A percentile compares a stretch with the other conserved stretches of the same genome.
Conservation (phyloP, 1,140 invertebrate genomes). For the Megathymus violae region DNA sequence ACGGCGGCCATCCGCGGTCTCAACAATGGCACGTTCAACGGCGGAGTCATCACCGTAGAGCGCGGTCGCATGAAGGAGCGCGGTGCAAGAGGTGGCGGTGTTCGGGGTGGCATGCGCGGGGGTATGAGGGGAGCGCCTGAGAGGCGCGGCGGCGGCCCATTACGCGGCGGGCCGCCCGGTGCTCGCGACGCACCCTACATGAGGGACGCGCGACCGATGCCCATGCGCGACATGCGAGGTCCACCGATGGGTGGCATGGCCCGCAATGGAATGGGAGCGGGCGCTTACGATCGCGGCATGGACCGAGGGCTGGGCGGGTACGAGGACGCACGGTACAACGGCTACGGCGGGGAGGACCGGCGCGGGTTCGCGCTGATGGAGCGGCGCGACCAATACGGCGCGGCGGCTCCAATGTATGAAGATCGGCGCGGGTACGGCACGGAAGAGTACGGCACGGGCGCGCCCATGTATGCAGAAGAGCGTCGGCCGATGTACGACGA, state of each 20-base stretch:
- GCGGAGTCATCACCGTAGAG: constrained; percentile 89
- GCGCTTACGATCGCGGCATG: constrained; percentile 67
- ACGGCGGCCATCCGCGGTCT: constrained; percentile 87
- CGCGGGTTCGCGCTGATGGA: constrained; percentile 80
- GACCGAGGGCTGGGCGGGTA: constrained; percentile 74
- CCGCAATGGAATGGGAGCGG: constrained; percentile 49
- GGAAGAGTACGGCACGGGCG: constrained; percentile 59
- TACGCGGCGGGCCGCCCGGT: constrained; percentile 63
- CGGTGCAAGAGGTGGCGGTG: constrained; percentile 68
- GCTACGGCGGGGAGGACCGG: constrained; percentile 78
- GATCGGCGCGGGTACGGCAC: constrained; percentile 65
- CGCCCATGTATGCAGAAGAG: constrained; percentile 71
- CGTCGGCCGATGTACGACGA: constrained; percentile 77
- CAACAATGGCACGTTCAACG: constrained; percentile 89
- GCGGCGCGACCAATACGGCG: constrained; percentile 63
- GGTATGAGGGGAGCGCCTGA: constrained; percentile 66
- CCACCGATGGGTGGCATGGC: constrained; percentile 51
- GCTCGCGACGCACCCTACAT: constrained; percentile 58
- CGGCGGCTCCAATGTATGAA: constrained; percentile 70
- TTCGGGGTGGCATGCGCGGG: constrained; percentile 64
- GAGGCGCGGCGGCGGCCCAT: constrained; percentile 66
- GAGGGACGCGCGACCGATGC: constrained; percentile 57
- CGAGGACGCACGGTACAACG: constrained; percentile 69
- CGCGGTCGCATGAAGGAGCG: constrained; percentile 86
- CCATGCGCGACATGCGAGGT: constrained; percentile 46